phyloP scores from a whole-genome alignment of 2,797 vertebrate genomes.

The Cottoperca gobio region DNA sequence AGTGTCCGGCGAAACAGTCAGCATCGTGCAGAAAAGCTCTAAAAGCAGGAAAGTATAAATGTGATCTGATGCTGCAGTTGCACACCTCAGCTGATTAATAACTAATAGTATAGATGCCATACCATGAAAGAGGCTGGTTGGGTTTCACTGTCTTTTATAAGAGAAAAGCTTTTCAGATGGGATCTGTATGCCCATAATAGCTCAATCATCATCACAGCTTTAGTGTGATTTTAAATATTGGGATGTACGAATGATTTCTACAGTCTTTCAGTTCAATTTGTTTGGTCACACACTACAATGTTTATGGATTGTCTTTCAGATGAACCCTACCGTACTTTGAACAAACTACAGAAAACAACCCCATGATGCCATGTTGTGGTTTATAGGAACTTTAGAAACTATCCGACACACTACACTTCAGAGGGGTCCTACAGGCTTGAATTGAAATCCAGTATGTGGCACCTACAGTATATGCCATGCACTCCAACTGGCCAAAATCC shows the following conservation, averaged over 20 bases:
- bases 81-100: not conserved
- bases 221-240: not conserved
- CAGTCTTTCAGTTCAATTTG: not conserved
- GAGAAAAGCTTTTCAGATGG: not conserved
- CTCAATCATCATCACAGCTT: constrained; percentile 4
- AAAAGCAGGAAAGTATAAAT: not conserved
- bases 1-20: not conserved
- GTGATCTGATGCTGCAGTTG: not conserved
- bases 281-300: not conserved
- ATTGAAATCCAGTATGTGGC: not conserved
- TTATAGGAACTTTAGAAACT: not conserved
- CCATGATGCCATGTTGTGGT: not conserved
- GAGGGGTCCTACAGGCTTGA: not conserved
- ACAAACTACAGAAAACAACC: not conserved
- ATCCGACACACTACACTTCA: not conserved
- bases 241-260: not conserved
- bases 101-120: not conserved
- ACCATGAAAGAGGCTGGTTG: not conserved
- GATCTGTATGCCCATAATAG: not conserved
- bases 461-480: not conserved
- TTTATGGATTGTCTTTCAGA: not conserved
- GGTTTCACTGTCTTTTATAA: not conserved
- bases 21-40: not conserved
- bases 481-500: not conserved
- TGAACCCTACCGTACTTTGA: not conserved